phyloP scores from a whole-genome alignment of 2,113 vertebrate species.

The Serranochromis macrocephalus region DNA sequence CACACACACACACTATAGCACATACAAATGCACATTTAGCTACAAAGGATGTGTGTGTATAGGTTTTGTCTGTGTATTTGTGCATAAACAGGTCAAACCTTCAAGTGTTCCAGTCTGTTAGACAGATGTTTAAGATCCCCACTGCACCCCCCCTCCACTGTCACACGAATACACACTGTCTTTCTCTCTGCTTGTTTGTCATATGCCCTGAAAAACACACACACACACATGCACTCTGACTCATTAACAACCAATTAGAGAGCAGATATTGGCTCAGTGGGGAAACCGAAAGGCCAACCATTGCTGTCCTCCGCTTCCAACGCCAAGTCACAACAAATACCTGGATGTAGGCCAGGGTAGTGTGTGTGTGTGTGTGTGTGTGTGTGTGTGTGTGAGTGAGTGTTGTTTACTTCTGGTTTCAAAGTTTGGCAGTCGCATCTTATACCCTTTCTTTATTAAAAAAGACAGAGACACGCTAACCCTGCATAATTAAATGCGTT shows the following conservation, averaged over 20 bases:
- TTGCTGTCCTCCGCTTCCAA: slow-evolving; percentile 27
- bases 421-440: slow-evolving; percentile 16
- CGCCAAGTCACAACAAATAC: slow-evolving; percentile 59
- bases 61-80: background rate
- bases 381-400: background rate
- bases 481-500: slow-evolving; percentile 21
- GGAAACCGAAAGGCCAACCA: slow-evolving; percentile 57
- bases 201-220: background rate
- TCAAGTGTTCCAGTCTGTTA: slow-evolving; percentile 43
- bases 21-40: background rate
- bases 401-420: background rate
- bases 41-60: background rate
- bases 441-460: slow-evolving; percentile 7
- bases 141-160: background rate
- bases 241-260: slow-evolving; percentile 72
- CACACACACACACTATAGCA: background rate
- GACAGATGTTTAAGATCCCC: slow-evolving; percentile 48
- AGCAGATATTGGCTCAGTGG: slow-evolving; percentile 57
- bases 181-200: background rate
- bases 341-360: slow-evolving; percentile 47
- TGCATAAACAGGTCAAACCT: slow-evolving; percentile 26
- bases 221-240: background rate
- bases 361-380: background rate
- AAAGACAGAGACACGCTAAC: background rate
- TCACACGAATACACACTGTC: background rate